phyloP scores from a whole-genome alignment of 2,113 vertebrate genomes.

The Leptobrachium ailaonicum region DNA sequence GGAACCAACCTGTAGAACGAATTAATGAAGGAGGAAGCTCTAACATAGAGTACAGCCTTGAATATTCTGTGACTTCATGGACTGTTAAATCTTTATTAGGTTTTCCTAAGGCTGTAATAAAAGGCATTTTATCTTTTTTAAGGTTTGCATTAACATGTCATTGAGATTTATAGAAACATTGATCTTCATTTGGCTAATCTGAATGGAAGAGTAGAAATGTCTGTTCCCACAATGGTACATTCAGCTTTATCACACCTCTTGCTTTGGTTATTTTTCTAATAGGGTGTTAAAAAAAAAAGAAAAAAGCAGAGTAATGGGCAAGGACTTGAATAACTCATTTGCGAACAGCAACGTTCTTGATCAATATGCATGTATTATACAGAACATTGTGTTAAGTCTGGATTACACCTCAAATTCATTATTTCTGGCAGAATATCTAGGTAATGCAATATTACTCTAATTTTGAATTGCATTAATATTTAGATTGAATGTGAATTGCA shows the following conservation, averaged over 20 bases:
- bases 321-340: conserved; percentile 21
- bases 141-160: conserved; percentile 65
- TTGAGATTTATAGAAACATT: conserved; percentile 65
- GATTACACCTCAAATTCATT: conserved; percentile 20
- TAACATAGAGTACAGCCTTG: conserved; percentile 63
- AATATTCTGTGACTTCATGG: conserved; percentile 63
- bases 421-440: conserved; percentile 3
- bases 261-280: conserved; percentile 47
- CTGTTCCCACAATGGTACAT: conserved; percentile 52
- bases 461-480: conserved; percentile 9
- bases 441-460: not conserved
- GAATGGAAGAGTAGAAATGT: conserved; percentile 59
- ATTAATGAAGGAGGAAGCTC: conserved; percentile 68
- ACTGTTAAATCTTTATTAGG: conserved; percentile 76
- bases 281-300: not conserved
- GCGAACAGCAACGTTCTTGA: conserved; percentile 14
- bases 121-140: conserved; percentile 71
- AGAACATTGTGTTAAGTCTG: conserved; percentile 12
- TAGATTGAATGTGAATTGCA: not conserved
- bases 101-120: conserved; percentile 71
- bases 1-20: conserved; percentile 59
- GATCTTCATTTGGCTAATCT: conserved; percentile 68
- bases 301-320: conserved; percentile 31
- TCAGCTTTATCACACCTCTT: conserved; percentile 49
- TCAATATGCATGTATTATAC: conserved; percentile 26